phyloP scores from a whole-genome alignment of 2,113 vertebrate species.

The Gavia stellata region DNA sequence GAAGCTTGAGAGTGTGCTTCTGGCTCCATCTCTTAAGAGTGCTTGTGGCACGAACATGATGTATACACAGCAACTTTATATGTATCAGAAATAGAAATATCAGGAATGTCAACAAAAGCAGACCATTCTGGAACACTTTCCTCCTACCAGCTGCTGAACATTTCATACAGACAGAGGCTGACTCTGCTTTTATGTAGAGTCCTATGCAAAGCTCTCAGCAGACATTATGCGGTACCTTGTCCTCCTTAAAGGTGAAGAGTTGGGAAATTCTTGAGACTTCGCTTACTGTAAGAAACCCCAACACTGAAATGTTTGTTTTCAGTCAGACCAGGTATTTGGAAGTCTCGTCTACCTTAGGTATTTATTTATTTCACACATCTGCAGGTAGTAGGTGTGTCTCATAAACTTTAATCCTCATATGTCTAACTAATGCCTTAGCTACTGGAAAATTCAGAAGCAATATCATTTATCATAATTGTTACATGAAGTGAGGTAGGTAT shows the following conservation, averaged over 20 bases:
- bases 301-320: background rate
- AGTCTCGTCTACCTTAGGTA: background rate
- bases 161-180: background rate
- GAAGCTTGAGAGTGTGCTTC: background rate
- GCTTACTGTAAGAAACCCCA: background rate
- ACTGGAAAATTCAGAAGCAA: background rate
- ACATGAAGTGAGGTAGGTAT: background rate
- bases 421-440: background rate
- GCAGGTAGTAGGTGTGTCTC: background rate
- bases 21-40: background rate
- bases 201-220: background rate
- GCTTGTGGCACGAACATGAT: accelerated
- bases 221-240: background rate
- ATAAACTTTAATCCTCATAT: background rate
- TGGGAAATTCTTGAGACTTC: background rate
- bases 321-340: background rate
- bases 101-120: background rate
- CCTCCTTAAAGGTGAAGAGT: background rate
- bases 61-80: background rate
- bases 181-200: background rate
- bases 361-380: background rate
- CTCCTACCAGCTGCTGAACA: background rate
- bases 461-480: background rate
- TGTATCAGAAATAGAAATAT: background rate
- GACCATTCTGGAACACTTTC: background rate